phyloP scores from a whole-genome alignment of 2,888 invertebrate genomes.

The Epirrhoe alternata region DNA sequence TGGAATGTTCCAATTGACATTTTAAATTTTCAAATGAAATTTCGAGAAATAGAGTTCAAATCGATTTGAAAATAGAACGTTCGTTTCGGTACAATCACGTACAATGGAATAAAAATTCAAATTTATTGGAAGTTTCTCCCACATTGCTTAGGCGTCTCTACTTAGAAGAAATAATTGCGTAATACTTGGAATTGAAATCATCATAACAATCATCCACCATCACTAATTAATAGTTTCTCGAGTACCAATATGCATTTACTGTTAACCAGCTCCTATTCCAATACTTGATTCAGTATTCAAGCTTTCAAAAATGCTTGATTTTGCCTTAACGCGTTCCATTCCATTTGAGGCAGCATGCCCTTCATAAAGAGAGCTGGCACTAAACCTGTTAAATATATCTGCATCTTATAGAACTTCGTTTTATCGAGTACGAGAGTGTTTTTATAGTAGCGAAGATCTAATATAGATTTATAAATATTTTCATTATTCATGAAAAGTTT shows the following conservation, averaged over 20 bases:
- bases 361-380: too few species aligned
- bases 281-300: not conserved
- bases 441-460: conserved; percentile 5
- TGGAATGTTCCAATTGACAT: too few species aligned
- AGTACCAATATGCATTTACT: conserved; percentile 66
- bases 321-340: too few species aligned
- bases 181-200: conserved; percentile 23
- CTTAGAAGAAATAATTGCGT: conserved; percentile 9
- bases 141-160: not conserved
- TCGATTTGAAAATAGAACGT: too few species aligned
- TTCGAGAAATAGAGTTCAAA: too few species aligned
- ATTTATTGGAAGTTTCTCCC: not conserved
- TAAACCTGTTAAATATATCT: too few species aligned
- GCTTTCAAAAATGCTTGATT: too few species aligned
- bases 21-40: too few species aligned
- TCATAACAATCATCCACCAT: conserved; percentile 24
- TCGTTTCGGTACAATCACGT: too few species aligned
- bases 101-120: too few species aligned
- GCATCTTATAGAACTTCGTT: conserved; percentile 19
- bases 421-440: too few species aligned
- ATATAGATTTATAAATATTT: not conserved
- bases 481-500: not conserved
- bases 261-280: not conserved
- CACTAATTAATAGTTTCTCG: conserved; percentile 37
- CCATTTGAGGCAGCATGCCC: too few species aligned